These are phyloP conservation scores for Lepeophtheirus salmonis DNA, from an alignment of 1,140 invertebrate species.

Conservation along the genomic window DNA sequence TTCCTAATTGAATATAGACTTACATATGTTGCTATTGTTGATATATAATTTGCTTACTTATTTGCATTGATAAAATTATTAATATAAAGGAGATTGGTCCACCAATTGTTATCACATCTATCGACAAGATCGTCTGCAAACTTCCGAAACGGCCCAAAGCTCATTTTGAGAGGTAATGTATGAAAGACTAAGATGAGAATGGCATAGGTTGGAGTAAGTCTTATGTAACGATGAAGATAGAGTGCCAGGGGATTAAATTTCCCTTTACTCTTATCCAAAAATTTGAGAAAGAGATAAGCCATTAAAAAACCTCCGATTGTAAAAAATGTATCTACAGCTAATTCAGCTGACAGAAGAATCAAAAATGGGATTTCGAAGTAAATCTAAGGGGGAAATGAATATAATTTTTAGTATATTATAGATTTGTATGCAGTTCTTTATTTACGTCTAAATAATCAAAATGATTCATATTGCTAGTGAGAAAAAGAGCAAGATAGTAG, in stretches of 20 bases:
- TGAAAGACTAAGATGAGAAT: neutral
- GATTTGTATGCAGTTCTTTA: neutral
- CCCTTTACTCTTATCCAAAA: neutral
- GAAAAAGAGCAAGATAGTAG: neutral
- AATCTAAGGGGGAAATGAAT: neutral
- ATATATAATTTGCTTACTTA: neutral
- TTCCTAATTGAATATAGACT: too few relatives aligned
- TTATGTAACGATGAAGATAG: constrained; percentile 1
- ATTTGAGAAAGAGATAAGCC: neutral
- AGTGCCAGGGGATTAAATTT: neutral
- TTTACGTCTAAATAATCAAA: neutral
- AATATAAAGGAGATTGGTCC: constrained; percentile 6
- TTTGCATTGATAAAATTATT: constrained; percentile 5
- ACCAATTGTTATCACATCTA: constrained; percentile 1
- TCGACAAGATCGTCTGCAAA: neutral
- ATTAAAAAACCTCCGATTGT: constrained; percentile 2
- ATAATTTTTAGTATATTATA: too few relatives aligned
- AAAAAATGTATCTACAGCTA: constrained; percentile 5
- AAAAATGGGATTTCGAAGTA: neutral
- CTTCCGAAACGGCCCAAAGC: constrained; percentile 1
- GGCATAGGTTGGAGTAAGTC: neutral
- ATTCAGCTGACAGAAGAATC: neutral
- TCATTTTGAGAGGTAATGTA: neutral
- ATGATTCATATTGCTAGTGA: neutral
- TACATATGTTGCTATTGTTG: too few relatives aligned